Evolutionary conservation across 2,888 invertebrate genomes (phyloP), one percentile per base, ranked within the genome.

Genomic region (Dromius quadrimaculatus): DNA sequence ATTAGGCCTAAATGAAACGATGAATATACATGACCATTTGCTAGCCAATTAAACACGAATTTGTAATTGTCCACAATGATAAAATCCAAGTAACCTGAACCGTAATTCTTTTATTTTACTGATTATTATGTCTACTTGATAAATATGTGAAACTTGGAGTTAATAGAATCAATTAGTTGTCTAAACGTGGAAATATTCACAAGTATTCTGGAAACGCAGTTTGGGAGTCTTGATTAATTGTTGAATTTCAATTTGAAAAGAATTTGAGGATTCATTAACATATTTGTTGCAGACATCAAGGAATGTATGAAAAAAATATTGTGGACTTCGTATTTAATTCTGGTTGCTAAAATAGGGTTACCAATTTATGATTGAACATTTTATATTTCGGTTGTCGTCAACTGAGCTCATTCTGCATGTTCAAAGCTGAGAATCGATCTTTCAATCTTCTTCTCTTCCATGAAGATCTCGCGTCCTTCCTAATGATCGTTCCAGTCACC

Each of bases 1-100:
- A 70, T 70, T 70, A 70, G 22, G 47, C 34, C 45, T 41, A 41
- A 69, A 57, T 54, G 38, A 66, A 66, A 22, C 66, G 38, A 41
- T 66, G 54, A 70, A 70, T 68, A 57, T 59, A 68, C 59, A 68
- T 70, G 23, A 62, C 47, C 61, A 70, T 70, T 70, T 62, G 50
- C 28, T 62, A 17, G 23, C 36, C 70, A 70, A 70, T 70, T 70
- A 70, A 70, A 70, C 70, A 70, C 50, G 50, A 32, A 70, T 70
- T 62, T 50, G 62, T 70, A 62, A 70, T 57, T 62, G 70, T 41
- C 38, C 22, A n/a, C n/a, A 9, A 13, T 43, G 62, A 62, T 62
- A 62, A 62, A 59, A 59, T 38, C 59, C 50, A 23, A 28, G 13
- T 23, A 23, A 13, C 50, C 50, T 28, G 50, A 15, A 15, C 17